phyloP scores from a whole-genome alignment of 2,797 vertebrate species.

The Sebastolobus alascanus region DNA sequence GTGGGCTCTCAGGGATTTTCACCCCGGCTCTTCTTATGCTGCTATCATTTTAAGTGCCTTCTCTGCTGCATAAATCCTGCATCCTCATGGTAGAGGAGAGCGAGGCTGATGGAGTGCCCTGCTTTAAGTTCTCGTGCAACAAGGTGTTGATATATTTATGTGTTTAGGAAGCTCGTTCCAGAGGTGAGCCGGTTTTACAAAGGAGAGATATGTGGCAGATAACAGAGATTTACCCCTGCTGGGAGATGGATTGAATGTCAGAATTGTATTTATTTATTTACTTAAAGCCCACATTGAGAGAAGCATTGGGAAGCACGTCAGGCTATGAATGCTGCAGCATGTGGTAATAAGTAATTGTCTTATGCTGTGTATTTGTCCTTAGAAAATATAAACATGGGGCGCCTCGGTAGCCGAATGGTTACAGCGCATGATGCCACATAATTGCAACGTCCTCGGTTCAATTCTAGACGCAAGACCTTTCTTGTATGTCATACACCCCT shows the following conservation, averaged over 20 bases:
- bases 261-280: conserved; percentile 28
- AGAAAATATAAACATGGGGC: neutral
- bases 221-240: conserved; percentile 29
- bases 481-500: too few relatives aligned
- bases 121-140: conserved; percentile 36
- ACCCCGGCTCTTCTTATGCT: conserved; percentile 24
- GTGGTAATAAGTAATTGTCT: neutral
- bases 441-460: neutral
- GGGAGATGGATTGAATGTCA: conserved; percentile 45
- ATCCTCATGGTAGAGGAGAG: conserved; percentile 46
- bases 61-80: conserved; percentile 52
- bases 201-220: conserved; percentile 47
- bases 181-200: conserved; percentile 28
- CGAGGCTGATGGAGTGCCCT: conserved; percentile 44
- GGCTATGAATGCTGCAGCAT: neutral
- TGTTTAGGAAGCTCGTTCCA: conserved; percentile 52
- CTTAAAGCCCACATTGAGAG: conserved; percentile 1
- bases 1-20: conserved; percentile 19
- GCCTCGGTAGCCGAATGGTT: too few relatives aligned
- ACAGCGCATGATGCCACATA: neutral
- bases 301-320: neutral
- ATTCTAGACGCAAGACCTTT: too few relatives aligned
- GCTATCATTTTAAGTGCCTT: conserved; percentile 34
- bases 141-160: conserved; percentile 51
- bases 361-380: neutral